phyloP scores from a whole-genome alignment of 2,888 invertebrate genomes.

The Chrysopilus asiliformis region DNA sequence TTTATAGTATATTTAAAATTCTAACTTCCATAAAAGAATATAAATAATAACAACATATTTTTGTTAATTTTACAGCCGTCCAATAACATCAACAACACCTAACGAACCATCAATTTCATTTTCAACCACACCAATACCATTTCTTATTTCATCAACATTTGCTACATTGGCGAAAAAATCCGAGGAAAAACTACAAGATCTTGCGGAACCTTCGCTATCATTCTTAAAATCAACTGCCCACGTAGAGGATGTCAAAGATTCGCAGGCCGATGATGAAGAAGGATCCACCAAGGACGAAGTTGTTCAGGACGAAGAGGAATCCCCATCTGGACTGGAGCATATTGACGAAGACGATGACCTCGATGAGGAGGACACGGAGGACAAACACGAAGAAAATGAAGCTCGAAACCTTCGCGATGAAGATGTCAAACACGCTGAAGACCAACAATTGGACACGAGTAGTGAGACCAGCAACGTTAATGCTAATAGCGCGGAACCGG shows the following conservation, averaged over 20 bases:
- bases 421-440: slow-evolving; percentile 17
- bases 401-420: slow-evolving; percentile 11
- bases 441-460: slow-evolving; percentile 10
- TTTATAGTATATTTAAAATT: too few species aligned
- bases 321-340: slow-evolving; percentile 6
- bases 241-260: slow-evolving; percentile 6
- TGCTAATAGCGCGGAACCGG: slow-evolving; percentile 6
- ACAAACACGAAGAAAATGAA: slow-evolving; percentile 9
- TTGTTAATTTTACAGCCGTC: slow-evolving; percentile 23
- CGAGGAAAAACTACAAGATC: slow-evolving; percentile 1
- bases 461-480: slow-evolving; percentile 7
- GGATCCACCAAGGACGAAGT: too few species aligned
- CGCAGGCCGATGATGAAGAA: slow-evolving; percentile 1
- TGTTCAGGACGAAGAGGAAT: slow-evolving; percentile 9
- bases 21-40: too few species aligned
- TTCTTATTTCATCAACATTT: slow-evolving; percentile 25
- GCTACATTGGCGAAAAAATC: slow-evolving; percentile 20
- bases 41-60: too few species aligned
- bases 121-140: slow-evolving; percentile 28
- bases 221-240: slow-evolving; percentile 19
- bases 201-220: slow-evolving; percentile 26
- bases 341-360: slow-evolving; percentile 11
- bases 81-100: slow-evolving; percentile 30
- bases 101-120: slow-evolving; percentile 19
- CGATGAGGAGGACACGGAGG: slow-evolving; percentile 13